Evolutionary conservation across 2,113 vertebrate species (phyloP), one percentile per base, ranked within the genome.

Genomic region (Chaetodon trifascialis): DNA sequence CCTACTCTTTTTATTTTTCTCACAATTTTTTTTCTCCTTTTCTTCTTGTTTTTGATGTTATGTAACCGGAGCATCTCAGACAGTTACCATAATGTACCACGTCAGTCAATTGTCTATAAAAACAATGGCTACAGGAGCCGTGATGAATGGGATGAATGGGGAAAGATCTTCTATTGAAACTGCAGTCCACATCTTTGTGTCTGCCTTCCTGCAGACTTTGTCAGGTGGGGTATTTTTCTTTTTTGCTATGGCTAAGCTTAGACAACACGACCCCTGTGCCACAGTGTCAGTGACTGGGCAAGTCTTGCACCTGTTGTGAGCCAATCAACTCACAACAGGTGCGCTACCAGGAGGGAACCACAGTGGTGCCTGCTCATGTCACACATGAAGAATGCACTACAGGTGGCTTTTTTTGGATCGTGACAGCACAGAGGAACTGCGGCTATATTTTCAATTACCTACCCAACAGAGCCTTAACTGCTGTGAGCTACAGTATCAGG

Each of bases 301-400:
- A 36, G 62, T 72, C 19, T 63, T 36, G 40, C 75, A 76, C 66
- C 47, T 79, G 66, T 63, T 19, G 12, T 34, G 30, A 75, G 8
- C 55, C 58, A 77, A 49, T 82, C 34, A 85, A n/a, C 38, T 72
- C 34, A 34, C 55, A 63, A 73, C 73, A 80, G 60, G 36, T 80
- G 83, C 7, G 15, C 4, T 3, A 0, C 4, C 25, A 47, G 40
- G 30, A 36, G 46, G 15, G 54, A 51, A 52, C 8, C 46, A 23
- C 52, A 73, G 36, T 66, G 42, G 30, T 44, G 19, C 10, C 19
- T 11, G 8, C 46, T 69, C 23, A 47, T 76, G 67, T 65, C 42
- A 58, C 42, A 56, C 59, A 36, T 4, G 12, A 75, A 42, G 23
- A 69, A 69, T 25, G 1, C 23, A 7, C 36, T 11, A 19, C 21